Conservation (phyloP, 2,888 invertebrate genomes). For the Sicus ferrugineus region DNA sequence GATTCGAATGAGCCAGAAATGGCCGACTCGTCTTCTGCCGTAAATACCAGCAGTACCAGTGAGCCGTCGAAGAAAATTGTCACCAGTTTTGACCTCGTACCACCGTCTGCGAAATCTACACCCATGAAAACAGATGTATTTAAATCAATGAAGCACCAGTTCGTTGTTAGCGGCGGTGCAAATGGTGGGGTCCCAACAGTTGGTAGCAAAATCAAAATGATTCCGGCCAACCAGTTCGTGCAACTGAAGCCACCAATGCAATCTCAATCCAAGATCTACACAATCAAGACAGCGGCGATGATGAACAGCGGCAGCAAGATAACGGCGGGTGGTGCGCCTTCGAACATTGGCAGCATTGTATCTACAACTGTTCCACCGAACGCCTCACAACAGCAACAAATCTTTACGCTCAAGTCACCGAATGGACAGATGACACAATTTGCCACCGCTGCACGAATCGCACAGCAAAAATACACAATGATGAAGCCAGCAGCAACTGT, state of each 20-base stretch:
- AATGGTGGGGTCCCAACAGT: constrained; percentile 42
- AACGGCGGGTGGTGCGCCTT: constrained; percentile 26
- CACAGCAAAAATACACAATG: constrained; percentile 60
- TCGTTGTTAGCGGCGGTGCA: constrained; percentile 33
- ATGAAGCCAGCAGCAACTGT: constrained; percentile 50
- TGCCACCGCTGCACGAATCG: constrained; percentile 47
- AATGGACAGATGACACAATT: constrained; percentile 55
- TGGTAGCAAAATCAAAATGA: constrained; percentile 62
- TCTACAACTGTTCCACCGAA: constrained; percentile 47
- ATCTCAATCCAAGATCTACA: constrained; percentile 60
- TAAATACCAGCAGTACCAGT: constrained; percentile 33
- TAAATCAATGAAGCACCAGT: constrained; percentile 39
- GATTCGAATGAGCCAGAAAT: constrained; percentile 52
- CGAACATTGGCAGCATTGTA: constrained; percentile 55
- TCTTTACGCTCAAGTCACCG: constrained; percentile 58
- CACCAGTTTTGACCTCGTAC: constrained; percentile 51
- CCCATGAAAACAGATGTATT: constrained; percentile 43
- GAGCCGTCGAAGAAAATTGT: constrained; percentile 45
- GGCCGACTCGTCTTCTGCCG: constrained; percentile 33
- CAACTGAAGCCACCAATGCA: constrained; percentile 57
- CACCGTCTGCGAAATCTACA: constrained; percentile 45
- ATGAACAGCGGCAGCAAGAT: constrained; percentile 9
- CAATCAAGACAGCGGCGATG: constrained; percentile 53
- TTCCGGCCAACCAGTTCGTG: constrained; percentile 62
- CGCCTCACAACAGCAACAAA: constrained; percentile 50